A percentile compares a stretch with the other conserved stretches of the same genome.
Conservation (phyloP, 92 coral and sea anemone genomes). For the Heteractis magnifica region DNA sequence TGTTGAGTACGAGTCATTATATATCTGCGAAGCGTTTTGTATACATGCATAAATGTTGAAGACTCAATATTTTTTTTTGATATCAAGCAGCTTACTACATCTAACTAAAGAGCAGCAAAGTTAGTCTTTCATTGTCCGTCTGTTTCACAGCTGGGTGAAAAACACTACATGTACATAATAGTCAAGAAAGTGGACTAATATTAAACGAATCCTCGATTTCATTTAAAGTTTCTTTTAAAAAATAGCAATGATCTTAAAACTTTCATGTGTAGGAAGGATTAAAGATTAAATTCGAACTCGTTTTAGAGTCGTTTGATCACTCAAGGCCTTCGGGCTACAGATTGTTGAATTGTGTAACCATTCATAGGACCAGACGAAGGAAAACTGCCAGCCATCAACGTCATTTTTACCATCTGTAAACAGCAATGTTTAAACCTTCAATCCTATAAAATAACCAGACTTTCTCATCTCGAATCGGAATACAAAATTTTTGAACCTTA, state of each 20-base stretch:
- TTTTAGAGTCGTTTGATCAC: not conserved
- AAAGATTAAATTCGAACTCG: not conserved
- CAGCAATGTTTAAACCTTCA: not conserved
- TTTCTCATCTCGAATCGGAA: not conserved
- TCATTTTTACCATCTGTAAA: not conserved
- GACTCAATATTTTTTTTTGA: not conserved
- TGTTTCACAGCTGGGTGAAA: slow-evolving; percentile 14
- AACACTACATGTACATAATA: slow-evolving; percentile 1
- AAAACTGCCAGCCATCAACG: not conserved
- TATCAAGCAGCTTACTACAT: not conserved
- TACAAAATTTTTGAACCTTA: not conserved
- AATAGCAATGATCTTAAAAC: not conserved
- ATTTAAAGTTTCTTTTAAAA: not conserved
- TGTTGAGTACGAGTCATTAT: not conserved
- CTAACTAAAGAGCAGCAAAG: not conserved
- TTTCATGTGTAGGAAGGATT: not conserved
- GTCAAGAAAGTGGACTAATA: slow-evolving; percentile 3
- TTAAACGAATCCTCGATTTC: not conserved
- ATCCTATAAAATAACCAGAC: not conserved
- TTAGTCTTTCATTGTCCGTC: not conserved
- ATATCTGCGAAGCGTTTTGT: not conserved
- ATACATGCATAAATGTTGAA: not conserved
- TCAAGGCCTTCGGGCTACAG: not conserved
- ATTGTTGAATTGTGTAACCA: not conserved
- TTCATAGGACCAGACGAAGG: not conserved